Evolutionary conservation across 2,113 vertebrate species (phyloP), one percentile per base, ranked within the genome.

Genomic region (Toxotes jaculatrix): DNA sequence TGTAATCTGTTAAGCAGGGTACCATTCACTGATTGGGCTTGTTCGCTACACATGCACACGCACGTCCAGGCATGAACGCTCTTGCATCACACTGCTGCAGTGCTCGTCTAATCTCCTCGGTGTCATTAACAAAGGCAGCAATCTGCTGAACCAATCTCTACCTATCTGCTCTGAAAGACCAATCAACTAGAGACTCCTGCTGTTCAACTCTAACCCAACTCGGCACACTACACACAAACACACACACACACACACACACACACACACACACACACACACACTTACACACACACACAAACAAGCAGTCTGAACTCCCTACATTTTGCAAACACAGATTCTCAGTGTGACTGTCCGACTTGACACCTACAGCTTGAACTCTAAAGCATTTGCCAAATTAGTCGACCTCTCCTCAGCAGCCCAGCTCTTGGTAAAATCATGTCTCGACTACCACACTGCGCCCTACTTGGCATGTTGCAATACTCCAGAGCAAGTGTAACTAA

Each of bases 101-200:
- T 36, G 71, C 86, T 87, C 59, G 16, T 83, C 61, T 90, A 93
- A 93, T 93, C 80, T 90, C 68, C 62, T 73, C 38, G 53, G 74
- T 90, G 88, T 90, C 89, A 92, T 93, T 91, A 94, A 86, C 73
- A 82, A 82, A 84, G 64, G 66, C 85, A 87, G 82, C 85, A 90
- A 91, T 83, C 87, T 92, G 87, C 86, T 87, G 77, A 90, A 90
- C 87, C 77, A 75, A 17, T 69, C 60, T 12, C 79, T 69, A 68
- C 66, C 71, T 60, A 55, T 72, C 83, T 59, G 69, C 78, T 75
- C 51, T 60, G 66, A 75, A 36, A 64, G 55, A 89, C 42, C 72
- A 83, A 73, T 82, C 77, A 61, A 32, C 64, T 47, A n/a, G 34
- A 86, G 51, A 74, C 27, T 65, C 43, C 66, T 76, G 61, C 1